phyloP scores from a whole-genome alignment of 2,113 vertebrate species.

The Tonatia bakeri region DNA sequence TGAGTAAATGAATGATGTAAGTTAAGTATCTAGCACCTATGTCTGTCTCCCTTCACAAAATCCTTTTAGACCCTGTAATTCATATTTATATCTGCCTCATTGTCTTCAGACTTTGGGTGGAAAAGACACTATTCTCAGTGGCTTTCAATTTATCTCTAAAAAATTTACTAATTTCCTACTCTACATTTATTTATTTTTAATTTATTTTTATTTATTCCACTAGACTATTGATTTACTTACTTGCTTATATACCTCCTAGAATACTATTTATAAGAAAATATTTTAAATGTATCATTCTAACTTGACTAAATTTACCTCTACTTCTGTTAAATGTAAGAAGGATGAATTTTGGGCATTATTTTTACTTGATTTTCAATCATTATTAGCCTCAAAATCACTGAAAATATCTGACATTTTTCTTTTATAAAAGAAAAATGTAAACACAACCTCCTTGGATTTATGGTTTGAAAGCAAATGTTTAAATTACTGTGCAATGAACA shows the following conservation, averaged over 20 bases:
- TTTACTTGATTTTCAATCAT: background rate
- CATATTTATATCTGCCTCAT: background rate
- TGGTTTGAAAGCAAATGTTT: conserved; percentile 75
- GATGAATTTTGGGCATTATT: background rate
- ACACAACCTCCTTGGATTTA: conserved; percentile 69
- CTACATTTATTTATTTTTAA: background rate
- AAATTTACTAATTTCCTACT: background rate
- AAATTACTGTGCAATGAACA: conserved; percentile 59
- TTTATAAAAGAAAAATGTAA: conserved; percentile 68
- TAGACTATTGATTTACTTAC: background rate
- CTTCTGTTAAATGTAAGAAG: background rate
- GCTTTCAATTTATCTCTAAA: background rate
- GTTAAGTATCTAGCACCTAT: background rate
- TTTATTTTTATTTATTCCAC: background rate
- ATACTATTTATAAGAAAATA: background rate
- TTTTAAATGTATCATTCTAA: background rate
- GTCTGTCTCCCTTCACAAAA: background rate
- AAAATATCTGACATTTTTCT: conserved; percentile 68
- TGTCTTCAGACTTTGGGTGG: background rate
- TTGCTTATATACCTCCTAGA: background rate
- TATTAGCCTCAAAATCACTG: conserved; percentile 64
- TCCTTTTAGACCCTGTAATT: background rate
- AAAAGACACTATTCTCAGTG: background rate
- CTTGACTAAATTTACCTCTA: background rate
- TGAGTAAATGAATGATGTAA: background rate